Base-by-base conservation (phyloP, 2,888 invertebrate genomes). In the Escarpia spicata region DNA sequence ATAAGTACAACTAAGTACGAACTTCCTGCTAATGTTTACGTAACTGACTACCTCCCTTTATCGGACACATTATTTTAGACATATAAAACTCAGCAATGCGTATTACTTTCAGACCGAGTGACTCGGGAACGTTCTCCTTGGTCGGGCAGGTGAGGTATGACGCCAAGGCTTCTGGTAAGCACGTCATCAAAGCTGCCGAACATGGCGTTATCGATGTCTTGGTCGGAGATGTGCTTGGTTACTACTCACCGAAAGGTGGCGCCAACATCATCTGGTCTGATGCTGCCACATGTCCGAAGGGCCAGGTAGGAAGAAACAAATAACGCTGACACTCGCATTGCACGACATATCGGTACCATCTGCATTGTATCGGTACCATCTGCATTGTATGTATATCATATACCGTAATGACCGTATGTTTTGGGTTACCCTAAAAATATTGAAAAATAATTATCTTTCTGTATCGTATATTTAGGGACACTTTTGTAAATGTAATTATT, bases 131-230 rank as follows among this genome's bases (percentile, higher is more conserved):
- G 26, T 75, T 75, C 75, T 19, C 60, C 19, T 60, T 60, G 60
- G 60, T 60, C 60, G 60, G 60, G 12, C 60, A 60, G 19, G 60
- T 60, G 60, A 60, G 12, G 4, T 60, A 60, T 19, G 19, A 60
- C 19, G 75, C 75, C 4, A 26, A 19, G n/a, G 75, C 19, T 75
- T 4, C 75, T 26, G 75, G 75, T 26, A 75, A 26, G 26, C 75
- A 75, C 4, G 75, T 26, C 75, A 26, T 75, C 75, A 75, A 75
- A 75, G 75, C 75, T 26, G n/a, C 75, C 75, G 26, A 75, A n/a
- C 75, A 75, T 75, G 75, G 75, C 75, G 75, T 75, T 26, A 75
- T 75, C 15, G 75, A 75, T 75, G 75, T 75, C 75, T 75, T 75
- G 19, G 75, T 6, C 6, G 75, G 75, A 75, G 75, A 75, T 6